These are phyloP conservation scores for Endomychus coccineus DNA, from an alignment of 2,888 invertebrate genomes.

Conservation along the genomic window DNA sequence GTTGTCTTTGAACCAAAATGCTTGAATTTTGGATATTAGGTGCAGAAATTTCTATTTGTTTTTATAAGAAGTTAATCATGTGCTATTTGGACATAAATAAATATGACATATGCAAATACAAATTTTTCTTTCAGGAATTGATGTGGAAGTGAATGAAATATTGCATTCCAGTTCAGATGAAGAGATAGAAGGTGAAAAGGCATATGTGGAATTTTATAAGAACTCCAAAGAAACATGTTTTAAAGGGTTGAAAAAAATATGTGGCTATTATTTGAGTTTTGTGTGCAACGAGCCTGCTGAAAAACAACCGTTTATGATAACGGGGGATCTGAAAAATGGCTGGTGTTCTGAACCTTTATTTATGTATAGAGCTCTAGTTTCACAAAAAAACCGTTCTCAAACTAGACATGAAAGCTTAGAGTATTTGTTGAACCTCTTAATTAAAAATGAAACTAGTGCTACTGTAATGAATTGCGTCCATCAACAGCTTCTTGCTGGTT, in stretches of 20 bases:
- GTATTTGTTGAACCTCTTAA: conserved; percentile 37
- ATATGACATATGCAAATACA: too few relatives aligned
- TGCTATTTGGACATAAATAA: too few relatives aligned
- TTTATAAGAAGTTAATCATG: too few relatives aligned
- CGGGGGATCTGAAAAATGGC: conserved; percentile 30
- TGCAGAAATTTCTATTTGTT: too few relatives aligned
- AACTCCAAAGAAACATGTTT: conserved; percentile 24
- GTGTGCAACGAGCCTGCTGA: conserved; percentile 37
- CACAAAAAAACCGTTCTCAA: conserved; percentile 37
- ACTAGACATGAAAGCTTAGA: conserved; percentile 37
- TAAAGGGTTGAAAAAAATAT: conserved; percentile 31
- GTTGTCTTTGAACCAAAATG: too few relatives aligned
- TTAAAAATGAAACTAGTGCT: conserved; percentile 29
- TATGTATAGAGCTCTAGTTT: conserved; percentile 33
- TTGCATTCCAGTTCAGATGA: conserved; percentile 28
- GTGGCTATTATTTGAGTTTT: conserved; percentile 34
- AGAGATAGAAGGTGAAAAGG: conserved; percentile 32
- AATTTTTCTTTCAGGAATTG: conserved; percentile 20
- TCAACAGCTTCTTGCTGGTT: conserved; percentile 49
- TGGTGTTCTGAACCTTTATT: conserved; percentile 38
- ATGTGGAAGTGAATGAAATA: conserved; percentile 25
- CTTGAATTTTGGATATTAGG: too few relatives aligned
- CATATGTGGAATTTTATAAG: conserved; percentile 38
- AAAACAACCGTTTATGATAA: conserved; percentile 26
- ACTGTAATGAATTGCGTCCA: conserved; percentile 42